phyloP scores from a whole-genome alignment of 1,140 invertebrate species.

The Trinorchestia longiramus region DNA sequence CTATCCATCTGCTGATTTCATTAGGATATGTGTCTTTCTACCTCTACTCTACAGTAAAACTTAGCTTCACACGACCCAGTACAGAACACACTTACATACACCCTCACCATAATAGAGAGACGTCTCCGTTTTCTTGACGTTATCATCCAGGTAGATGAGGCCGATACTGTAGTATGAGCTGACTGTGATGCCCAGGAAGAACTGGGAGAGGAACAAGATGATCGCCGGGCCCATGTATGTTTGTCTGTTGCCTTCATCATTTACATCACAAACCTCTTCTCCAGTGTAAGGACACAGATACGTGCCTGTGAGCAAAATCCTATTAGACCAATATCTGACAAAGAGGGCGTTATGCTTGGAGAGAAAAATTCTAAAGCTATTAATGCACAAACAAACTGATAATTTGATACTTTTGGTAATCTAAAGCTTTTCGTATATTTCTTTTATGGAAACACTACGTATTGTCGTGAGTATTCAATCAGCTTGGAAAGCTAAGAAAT shows the following conservation, averaged over 20 bases:
- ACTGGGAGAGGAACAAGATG: constrained; percentile 55
- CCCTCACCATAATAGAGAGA: constrained; percentile 56
- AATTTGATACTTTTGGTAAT: too few species aligned
- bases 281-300: constrained; percentile 10
- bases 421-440: too few species aligned
- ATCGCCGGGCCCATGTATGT: constrained; percentile 37
- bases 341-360: too few species aligned
- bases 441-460: too few species aligned
- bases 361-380: too few species aligned
- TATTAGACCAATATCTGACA: too few species aligned
- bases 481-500: too few species aligned
- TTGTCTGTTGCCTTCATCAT: neutral
- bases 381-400: too few species aligned
- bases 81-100: neutral
- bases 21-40: neutral
- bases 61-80: neutral
- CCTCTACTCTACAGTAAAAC: neutral
- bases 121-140: constrained; percentile 56
- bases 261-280: neutral
- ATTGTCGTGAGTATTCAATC: too few species aligned
- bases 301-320: neutral
- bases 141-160: constrained; percentile 41
- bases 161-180: neutral
- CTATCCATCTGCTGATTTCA: neutral
- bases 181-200: constrained; percentile 31